These are phyloP conservation scores for Watsonalla cultraria DNA, from an alignment of 2,888 invertebrate genomes.

Conservation along the genomic window DNA sequence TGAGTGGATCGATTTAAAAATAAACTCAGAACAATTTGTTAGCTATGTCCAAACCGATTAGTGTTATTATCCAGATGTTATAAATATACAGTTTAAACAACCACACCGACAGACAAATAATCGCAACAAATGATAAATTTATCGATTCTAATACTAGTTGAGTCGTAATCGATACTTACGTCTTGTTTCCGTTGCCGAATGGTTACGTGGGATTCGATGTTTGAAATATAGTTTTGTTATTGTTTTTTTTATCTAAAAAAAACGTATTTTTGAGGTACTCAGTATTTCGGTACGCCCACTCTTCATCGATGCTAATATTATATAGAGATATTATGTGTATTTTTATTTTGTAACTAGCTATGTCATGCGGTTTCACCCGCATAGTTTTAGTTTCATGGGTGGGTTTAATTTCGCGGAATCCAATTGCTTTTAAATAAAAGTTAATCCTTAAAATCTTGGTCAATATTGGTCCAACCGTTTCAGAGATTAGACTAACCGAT, in stretches of 20 bases:
- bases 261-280: too few species aligned
- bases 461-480: too few species aligned
- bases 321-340: too few species aligned
- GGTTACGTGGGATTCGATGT: not conserved
- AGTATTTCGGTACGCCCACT: too few species aligned
- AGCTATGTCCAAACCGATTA: not conserved
- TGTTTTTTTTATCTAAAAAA: not conserved
- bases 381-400: too few species aligned
- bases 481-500: too few species aligned
- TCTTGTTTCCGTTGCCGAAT: not conserved
- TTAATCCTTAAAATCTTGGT: too few species aligned
- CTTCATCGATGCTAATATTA: too few species aligned
- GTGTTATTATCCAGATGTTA: not conserved
- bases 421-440: too few species aligned
- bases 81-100: not conserved
- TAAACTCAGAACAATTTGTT: not conserved
- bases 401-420: too few species aligned
- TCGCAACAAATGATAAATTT: not conserved
- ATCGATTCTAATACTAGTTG: not conserved
- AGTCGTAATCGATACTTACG: not conserved
- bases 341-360: too few species aligned
- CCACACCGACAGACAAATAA: not conserved
- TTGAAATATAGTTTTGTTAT: not conserved
- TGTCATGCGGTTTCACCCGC: too few species aligned
- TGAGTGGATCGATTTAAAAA: not conserved